phyloP scores from a whole-genome alignment of 53 echinoderm and acorn worm species.

The Astropecten irregularis region DNA sequence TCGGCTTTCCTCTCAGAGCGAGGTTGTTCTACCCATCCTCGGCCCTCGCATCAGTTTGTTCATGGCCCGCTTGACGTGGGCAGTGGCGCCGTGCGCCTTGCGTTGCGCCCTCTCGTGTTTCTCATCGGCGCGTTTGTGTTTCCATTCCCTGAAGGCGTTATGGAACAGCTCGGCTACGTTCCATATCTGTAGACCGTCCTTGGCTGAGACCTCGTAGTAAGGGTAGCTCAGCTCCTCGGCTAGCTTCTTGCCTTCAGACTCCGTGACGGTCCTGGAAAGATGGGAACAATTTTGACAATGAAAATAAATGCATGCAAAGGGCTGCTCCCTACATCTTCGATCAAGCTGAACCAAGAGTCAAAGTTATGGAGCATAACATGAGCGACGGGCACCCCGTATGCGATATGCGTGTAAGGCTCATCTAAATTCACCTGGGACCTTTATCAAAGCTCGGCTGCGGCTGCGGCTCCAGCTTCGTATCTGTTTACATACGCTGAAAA shows the following conservation, averaged over 20 bases:
- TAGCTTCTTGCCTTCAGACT: constrained; percentile 69
- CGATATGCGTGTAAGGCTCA: too few relatives aligned
- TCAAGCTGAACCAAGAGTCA: too few relatives aligned
- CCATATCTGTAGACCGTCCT: constrained; percentile 78
- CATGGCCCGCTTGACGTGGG: constrained; percentile 50
- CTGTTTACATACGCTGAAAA: too few relatives aligned
- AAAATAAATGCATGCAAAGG: too few relatives aligned
- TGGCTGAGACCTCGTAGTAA: constrained; percentile 85
- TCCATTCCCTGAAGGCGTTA: constrained; percentile 77
- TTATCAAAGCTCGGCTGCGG: too few relatives aligned
- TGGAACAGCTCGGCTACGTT: constrained; percentile 77
- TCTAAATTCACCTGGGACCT: too few relatives aligned
- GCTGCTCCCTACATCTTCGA: too few relatives aligned
- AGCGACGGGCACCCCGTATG: too few relatives aligned
- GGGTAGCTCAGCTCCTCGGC: constrained; percentile 72
- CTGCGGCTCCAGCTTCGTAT: too few relatives aligned
- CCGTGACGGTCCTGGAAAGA: constrained; percentile 56
- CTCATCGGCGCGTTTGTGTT: constrained; percentile 42
- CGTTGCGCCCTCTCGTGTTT: constrained; percentile 61
- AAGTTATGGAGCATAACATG: too few relatives aligned
- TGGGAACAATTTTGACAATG: neutral
- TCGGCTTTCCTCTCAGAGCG: constrained; percentile 26
- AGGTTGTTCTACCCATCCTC: constrained; percentile 41
- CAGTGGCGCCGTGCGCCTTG: constrained; percentile 50
- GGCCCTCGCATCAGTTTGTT: constrained; percentile 52